Conservation (phyloP, 2,888 invertebrate genomes). For the Euzophera pinguis region DNA sequence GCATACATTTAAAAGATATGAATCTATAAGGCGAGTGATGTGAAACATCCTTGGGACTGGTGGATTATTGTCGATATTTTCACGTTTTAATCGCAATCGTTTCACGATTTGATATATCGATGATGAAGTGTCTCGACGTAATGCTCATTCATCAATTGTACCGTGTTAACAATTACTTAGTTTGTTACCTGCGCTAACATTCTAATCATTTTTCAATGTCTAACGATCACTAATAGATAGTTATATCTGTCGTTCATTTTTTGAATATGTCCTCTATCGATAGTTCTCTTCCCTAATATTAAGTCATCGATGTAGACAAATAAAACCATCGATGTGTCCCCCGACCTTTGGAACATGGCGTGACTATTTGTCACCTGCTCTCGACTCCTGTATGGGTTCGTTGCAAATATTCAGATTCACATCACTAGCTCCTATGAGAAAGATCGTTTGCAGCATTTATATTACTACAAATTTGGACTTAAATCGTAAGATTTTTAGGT, state of each 20-base stretch:
- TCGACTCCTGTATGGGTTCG: slow-evolving; percentile 73
- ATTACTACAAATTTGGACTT: slow-evolving; percentile 24
- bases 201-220: slow-evolving; percentile 12
- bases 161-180: slow-evolving; percentile 15
- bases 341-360: slow-evolving; percentile 68
- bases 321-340: slow-evolving; percentile 72
- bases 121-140: slow-evolving; percentile 1
- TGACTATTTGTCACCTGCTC: slow-evolving; percentile 78
- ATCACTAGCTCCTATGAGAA: slow-evolving; percentile 45
- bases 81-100: background rate
- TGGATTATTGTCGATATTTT: slow-evolving; percentile 14
- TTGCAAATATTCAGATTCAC: slow-evolving; percentile 70
- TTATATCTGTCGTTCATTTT: slow-evolving; percentile 17
- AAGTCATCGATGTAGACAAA: slow-evolving; percentile 69
- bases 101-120: slow-evolving; percentile 12
- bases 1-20: slow-evolving; percentile 79
- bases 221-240: slow-evolving; percentile 5
- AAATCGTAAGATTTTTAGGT: slow-evolving; percentile 20
- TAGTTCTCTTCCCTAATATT: slow-evolving; percentile 60
- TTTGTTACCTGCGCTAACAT: slow-evolving; percentile 7
- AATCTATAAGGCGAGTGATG: slow-evolving; percentile 70
- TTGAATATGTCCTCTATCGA: slow-evolving; percentile 34
- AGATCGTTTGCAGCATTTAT: slow-evolving; percentile 26
- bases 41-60: slow-evolving; percentile 21
- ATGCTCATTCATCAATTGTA: slow-evolving; percentile 11